Evolutionary conservation across 1,140 invertebrate species (phyloP).

Genomic region (Capitella teleta): DNA sequence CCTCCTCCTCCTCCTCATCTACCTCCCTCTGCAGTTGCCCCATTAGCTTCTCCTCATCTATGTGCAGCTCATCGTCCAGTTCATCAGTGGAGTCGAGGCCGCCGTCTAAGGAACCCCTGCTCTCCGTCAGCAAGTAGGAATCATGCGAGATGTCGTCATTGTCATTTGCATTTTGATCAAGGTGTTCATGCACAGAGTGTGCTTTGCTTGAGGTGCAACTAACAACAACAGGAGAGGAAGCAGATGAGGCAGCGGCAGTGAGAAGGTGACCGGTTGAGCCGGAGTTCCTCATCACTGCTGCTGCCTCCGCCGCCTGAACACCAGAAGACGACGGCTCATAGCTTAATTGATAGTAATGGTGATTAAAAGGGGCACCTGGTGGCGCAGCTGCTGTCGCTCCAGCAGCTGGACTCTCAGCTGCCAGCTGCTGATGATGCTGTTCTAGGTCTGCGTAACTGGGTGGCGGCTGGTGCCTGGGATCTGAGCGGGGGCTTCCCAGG

Average conservation of each 20-base stretch:
- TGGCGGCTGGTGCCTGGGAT: neutral
- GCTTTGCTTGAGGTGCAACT: too few species aligned
- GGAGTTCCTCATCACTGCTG: too few species aligned
- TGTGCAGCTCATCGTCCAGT: neutral
- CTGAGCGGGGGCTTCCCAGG: conserved; percentile 22
- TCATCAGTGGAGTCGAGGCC: conserved; percentile 4
- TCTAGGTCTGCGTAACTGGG: conserved; percentile 4
- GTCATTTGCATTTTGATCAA: conserved; percentile 41
- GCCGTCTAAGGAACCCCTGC: conserved; percentile 10
- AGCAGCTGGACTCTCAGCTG: neutral
- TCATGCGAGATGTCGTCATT: conserved; percentile 38
- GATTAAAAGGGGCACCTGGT: conserved; percentile 8
- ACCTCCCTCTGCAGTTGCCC: conserved; percentile 25
- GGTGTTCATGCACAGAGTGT: neutral
- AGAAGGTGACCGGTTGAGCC: too few species aligned
- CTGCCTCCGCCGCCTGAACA: too few species aligned
- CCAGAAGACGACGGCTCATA: too few species aligned
- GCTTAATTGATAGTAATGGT: conserved; percentile 7
- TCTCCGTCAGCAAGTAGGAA: conserved; percentile 34
- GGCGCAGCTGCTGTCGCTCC: conserved; percentile 7
- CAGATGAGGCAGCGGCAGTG: too few species aligned
- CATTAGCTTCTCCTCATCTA: conserved; percentile 15
- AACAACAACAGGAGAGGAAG: too few species aligned
- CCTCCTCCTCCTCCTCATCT: conserved; percentile 14
- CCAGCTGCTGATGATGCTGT: conserved; percentile 14